Conservation (phyloP, 2,113 vertebrate species). For the Pavo muticus region DNA sequence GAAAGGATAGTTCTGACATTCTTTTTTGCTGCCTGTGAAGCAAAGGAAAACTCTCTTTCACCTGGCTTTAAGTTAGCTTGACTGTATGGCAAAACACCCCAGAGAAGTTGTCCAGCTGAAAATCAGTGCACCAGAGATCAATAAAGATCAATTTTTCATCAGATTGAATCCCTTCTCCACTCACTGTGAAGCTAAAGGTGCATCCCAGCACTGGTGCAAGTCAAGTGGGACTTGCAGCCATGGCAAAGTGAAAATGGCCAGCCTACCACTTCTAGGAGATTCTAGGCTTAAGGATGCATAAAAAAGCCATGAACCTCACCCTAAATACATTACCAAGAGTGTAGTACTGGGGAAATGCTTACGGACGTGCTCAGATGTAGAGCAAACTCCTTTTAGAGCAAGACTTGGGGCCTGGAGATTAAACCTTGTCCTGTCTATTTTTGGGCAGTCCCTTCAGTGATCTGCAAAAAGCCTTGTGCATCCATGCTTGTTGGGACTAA, state of each 20-base stretch:
- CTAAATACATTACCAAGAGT: neutral
- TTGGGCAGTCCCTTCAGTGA: neutral
- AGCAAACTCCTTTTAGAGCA: neutral
- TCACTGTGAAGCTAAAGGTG: neutral
- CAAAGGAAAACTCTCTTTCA: neutral
- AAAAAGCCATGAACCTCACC: neutral
- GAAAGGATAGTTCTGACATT: neutral
- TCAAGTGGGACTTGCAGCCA: neutral
- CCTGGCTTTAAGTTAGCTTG: neutral
- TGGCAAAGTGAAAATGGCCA: neutral
- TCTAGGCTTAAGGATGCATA: neutral
- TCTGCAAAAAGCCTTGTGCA: neutral
- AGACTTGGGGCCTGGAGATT: neutral
- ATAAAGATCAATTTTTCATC: neutral
- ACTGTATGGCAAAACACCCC: neutral
- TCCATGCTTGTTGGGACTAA: neutral
- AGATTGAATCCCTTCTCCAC: neutral
- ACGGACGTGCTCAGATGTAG: accelerated
- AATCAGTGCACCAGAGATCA: neutral
- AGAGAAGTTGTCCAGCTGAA: neutral
- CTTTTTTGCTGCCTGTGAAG: neutral
- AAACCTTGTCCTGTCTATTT: neutral
- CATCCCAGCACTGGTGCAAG: neutral
- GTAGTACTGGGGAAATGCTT: neutral
- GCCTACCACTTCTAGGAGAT: neutral